phyloP scores from a whole-genome alignment of 1,140 invertebrate species.

The Caenorhabditis inopinata region DNA sequence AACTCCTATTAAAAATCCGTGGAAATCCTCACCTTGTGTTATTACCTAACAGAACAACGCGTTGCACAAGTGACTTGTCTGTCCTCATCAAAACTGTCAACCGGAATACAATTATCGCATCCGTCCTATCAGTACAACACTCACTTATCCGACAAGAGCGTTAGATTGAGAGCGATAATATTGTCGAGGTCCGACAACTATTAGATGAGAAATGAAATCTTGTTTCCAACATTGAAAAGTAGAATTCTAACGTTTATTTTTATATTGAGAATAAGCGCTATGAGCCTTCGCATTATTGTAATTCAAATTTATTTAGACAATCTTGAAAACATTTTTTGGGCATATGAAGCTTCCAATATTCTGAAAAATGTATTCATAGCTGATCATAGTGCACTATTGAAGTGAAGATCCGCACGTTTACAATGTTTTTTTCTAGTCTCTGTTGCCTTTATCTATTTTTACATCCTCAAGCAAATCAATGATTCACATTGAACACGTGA shows the following conservation, averaged over 20 bases:
- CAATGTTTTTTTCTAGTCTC: neutral
- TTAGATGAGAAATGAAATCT: neutral
- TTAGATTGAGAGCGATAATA: neutral
- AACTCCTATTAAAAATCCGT: no score
- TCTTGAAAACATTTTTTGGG: no score
- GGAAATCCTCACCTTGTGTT: neutral
- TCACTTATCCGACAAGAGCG: neutral
- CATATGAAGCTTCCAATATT: no score
- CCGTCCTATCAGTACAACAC: constrained; percentile 16
- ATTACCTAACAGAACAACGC: neutral
- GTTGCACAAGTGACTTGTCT: constrained; percentile 29
- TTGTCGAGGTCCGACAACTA: neutral
- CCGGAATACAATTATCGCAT: constrained; percentile 19
- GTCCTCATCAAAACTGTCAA: constrained; percentile 28
- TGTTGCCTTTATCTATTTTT: neutral
- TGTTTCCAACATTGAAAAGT: no score
- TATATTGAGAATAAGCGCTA: no score
- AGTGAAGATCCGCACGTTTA: neutral
- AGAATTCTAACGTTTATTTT: no score
- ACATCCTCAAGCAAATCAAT: neutral
- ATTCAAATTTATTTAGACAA: no score
- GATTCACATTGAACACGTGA: constrained; percentile 16
- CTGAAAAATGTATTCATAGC: no score
- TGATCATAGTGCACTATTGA: no score
- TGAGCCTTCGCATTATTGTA: no score